Percentiles rank a stretch among this genome's conserved stretches.
Evolutionary conservation across 1,140 invertebrate genomes (phyloP).

Genomic region (Zelostemma sp.): DNA sequence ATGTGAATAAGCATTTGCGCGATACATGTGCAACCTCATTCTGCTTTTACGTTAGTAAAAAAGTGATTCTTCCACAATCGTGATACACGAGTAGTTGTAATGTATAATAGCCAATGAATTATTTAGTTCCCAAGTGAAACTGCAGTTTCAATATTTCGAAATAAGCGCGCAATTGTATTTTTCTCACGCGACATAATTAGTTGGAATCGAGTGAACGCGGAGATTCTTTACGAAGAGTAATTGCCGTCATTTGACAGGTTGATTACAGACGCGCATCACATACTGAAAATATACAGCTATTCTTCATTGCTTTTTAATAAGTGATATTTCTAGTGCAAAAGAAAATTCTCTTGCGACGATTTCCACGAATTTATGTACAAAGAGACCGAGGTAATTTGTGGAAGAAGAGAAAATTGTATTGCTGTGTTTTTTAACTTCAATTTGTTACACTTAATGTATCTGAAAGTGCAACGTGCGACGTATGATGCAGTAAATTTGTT

Average conservation of each 20-base stretch:
- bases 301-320: background rate
- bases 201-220: background rate
- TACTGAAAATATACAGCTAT: background rate
- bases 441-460: background rate
- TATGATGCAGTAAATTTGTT: conserved; percentile 39
- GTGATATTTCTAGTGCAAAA: background rate
- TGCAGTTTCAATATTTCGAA: background rate
- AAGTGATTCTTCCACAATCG: background rate
- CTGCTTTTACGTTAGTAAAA: background rate
- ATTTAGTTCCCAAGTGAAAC: conserved; percentile 2
- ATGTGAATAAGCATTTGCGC: too few relatives aligned
- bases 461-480: conserved; percentile 12
- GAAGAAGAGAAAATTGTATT: background rate
- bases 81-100: background rate
- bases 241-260: background rate
- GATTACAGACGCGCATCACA: background rate
- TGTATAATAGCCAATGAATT: conserved; percentile 4
- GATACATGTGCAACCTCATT: background rate
- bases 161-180: conserved; percentile 7
- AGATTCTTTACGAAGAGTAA: background rate
- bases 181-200: background rate
- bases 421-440: background rate
- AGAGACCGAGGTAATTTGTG: background rate
- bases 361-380: background rate
- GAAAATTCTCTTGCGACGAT: background rate